phyloP scores from a whole-genome alignment of 2,113 vertebrate genomes.

The Ochotona curzoniae region DNA sequence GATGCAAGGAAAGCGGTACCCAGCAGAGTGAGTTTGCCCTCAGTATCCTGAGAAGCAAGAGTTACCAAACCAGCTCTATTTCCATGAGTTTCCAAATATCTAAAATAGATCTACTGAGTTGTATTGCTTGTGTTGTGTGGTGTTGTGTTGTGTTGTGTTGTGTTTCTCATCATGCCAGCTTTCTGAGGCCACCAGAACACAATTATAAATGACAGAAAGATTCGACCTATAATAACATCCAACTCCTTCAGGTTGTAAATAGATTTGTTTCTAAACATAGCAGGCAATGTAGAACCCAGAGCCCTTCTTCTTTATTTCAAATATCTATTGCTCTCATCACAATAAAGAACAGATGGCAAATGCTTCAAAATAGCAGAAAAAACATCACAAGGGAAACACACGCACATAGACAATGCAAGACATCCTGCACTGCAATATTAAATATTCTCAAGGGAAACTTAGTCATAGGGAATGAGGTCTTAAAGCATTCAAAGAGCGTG shows the following conservation, averaged over 20 bases:
- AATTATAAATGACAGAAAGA: constrained; percentile 52
- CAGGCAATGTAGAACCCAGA: not conserved
- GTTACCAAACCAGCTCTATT: not conserved
- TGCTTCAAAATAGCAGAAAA: not conserved
- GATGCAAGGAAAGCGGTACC: not conserved
- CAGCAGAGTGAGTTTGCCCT: not conserved
- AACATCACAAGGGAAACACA: not conserved
- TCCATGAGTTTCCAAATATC: constrained; percentile 26
- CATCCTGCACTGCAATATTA: not conserved
- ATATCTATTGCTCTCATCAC: not conserved
- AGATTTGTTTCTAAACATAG: constrained; percentile 48
- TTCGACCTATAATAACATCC: constrained; percentile 26
- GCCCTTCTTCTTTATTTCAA: constrained; percentile 25
- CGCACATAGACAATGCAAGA: not conserved
- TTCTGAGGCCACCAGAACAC: not conserved
- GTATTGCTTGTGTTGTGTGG: not conserved
- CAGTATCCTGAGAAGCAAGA: not conserved
- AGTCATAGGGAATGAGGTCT: not conserved
- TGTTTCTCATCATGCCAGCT: not conserved
- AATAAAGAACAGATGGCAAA: not conserved
- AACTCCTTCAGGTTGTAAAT: constrained; percentile 5
- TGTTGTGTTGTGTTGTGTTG: not conserved
- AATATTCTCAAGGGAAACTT: not conserved
- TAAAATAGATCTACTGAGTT: not conserved
- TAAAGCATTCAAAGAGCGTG: not conserved